Conservation (phyloP, 2,113 vertebrate species). For the Corvus cornix region DNA sequence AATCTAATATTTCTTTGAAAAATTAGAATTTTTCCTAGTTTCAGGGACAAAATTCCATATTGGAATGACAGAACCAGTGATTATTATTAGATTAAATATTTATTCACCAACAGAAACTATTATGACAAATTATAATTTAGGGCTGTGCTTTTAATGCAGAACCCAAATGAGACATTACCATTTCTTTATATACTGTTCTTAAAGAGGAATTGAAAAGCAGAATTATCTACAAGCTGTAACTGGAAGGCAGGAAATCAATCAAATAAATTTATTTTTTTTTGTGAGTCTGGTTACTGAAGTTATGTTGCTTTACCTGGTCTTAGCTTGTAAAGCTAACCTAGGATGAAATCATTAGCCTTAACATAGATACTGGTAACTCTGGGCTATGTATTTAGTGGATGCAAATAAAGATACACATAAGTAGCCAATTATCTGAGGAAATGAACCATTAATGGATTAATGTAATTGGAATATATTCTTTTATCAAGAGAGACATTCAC, state of each 20-base stretch:
- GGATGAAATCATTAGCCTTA: constrained; percentile 40
- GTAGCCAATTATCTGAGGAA: constrained; percentile 68
- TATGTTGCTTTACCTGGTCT: background rate
- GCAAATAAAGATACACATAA: constrained; percentile 59
- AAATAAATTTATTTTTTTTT: background rate
- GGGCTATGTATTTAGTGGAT: constrained; percentile 49
- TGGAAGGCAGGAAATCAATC: background rate
- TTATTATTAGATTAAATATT: background rate
- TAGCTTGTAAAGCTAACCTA: background rate
- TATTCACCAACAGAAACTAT: background rate
- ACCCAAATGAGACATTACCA: background rate
- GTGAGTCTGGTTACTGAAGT: background rate
- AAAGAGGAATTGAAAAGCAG: background rate
- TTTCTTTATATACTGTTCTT: background rate
- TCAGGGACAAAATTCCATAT: background rate
- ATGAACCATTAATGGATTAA: constrained; percentile 69
- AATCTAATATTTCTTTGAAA: background rate
- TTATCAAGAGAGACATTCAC: constrained; percentile 56
- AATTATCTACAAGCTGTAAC: background rate
- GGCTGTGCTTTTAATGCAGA: background rate
- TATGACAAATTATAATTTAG: background rate
- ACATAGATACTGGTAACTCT: constrained; percentile 19
- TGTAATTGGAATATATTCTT: constrained; percentile 58
- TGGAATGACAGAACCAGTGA: background rate
- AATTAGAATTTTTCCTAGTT: background rate